These are phyloP conservation scores for Peromyscus eremicus DNA, from an alignment of 2,797 vertebrate species.

Conservation along the genomic window DNA sequence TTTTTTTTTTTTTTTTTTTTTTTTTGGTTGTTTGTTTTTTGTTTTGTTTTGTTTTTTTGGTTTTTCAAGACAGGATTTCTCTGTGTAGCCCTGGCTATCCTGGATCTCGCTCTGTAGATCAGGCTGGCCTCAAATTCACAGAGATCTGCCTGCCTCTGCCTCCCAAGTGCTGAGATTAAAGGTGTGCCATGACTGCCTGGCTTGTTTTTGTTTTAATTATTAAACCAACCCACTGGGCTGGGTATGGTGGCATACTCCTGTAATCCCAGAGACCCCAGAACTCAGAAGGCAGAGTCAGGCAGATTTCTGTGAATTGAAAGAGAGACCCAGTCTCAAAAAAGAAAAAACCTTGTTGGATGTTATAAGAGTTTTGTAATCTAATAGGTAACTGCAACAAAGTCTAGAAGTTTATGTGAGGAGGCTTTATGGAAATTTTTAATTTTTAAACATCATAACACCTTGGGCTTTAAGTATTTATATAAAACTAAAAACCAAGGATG, in stretches of 20 bases:
- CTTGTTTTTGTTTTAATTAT: too few relatives aligned
- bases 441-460: background rate
- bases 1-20: too few relatives aligned
- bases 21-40: background rate
- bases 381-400: background rate
- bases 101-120: too few relatives aligned
- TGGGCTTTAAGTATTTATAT: background rate
- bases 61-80: too few relatives aligned
- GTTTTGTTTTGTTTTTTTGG: too few relatives aligned
- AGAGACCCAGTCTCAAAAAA: background rate
- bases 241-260: background rate
- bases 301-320: background rate
- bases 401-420: background rate
- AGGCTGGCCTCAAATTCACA: too few relatives aligned
- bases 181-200: too few relatives aligned
- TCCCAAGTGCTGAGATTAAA: too few relatives aligned
- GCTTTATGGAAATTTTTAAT: constrained; percentile 33
- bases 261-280: background rate
- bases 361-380: background rate
- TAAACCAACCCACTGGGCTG: background rate
- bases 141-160: too few relatives aligned
- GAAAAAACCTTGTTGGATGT: background rate
- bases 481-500: constrained; percentile 19
- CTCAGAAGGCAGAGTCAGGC: too few relatives aligned
- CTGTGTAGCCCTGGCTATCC: too few relatives aligned